Evolutionary conservation across 2,888 invertebrate species (phyloP).

Genomic region (Oscheius sp.): DNA sequence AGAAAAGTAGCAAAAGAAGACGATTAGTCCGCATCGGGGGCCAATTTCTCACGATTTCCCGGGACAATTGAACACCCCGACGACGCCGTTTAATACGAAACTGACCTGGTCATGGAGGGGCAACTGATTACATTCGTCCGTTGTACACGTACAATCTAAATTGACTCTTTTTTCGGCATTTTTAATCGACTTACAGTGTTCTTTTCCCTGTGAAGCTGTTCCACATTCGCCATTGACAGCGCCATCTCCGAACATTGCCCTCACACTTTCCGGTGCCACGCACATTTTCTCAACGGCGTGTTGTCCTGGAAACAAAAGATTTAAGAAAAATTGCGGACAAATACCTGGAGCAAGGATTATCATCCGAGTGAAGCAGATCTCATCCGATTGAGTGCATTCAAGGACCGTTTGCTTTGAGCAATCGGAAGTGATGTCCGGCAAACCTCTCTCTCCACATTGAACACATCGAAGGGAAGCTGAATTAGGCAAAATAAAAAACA

Average conservation of each 20-base stretch:
- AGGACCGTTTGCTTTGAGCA: constrained; percentile 56
- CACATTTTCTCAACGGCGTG: constrained; percentile 69
- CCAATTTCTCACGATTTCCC: background rate
- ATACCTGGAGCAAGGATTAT: constrained; percentile 52
- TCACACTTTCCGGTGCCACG: constrained; percentile 57
- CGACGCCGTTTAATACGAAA: constrained; percentile 18
- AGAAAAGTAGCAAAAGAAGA: background rate
- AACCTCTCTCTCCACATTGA: constrained; percentile 63
- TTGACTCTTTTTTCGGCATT: no score
- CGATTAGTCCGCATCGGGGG: constrained; percentile 29
- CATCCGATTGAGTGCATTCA: constrained; percentile 49
- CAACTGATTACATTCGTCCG: constrained; percentile 58
- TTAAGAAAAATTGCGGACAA: background rate
- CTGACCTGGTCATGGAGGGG: constrained; percentile 53
- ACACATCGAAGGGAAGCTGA: constrained; percentile 53
- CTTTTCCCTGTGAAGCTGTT: constrained; percentile 35
- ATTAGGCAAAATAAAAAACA: background rate
- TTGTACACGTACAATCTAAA: constrained; percentile 57
- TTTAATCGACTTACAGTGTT: constrained; percentile 39
- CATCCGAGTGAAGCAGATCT: constrained; percentile 64
- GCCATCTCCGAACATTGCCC: constrained; percentile 59
- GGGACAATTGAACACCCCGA: no score
- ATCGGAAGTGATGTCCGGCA: constrained; percentile 48
- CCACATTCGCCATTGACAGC: constrained; percentile 56
- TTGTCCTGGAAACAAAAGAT: constrained; percentile 48